Evolutionary conservation across 2,797 vertebrate genomes (phyloP), one percentile per base, ranked within the genome.

Genomic region (Darevskia nairensis): DNA sequence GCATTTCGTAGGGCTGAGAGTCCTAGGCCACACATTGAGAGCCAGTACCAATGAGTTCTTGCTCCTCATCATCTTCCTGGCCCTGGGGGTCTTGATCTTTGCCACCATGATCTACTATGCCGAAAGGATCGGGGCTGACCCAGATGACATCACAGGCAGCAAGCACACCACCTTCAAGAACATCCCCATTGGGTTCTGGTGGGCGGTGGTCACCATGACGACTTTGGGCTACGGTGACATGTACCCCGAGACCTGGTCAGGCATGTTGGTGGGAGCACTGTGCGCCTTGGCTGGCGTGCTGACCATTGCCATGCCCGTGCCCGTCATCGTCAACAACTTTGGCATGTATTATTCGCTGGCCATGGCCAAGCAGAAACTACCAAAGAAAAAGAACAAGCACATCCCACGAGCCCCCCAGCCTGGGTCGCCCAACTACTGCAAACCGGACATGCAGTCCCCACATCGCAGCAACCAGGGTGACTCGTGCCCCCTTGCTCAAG

Each of bases 401-500:
- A 97, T 97, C 29, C 97, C 97, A 3, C 91, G 96, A 10, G 94
- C 97, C 13, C 97, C 96, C 2, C 97, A 97, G 75, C 97, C 96
- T 0, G 97, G 97, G 64, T 97, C 97, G 0, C 96, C 97, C 27
- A 97, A 97, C 0, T 94, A 97, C 92, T 97, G 97, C 90, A 97
- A 96, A 92, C 97, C 96, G 0, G 97, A 85, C 83, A 96, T 95
- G 25, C 85, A 96, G 64, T 93, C 95, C 1, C 96, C 95, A 0
- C 0, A 81, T 77, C 86, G 93, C 90, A 46, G 90, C 79, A 72
- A 87, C 86, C 64, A 84, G 39, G 94, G 95, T 0, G 96, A 96
- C 82, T 93, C 96, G 85, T 98, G 98, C 90, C 98, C 98, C 2
- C 96, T 99, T 19, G 98, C 98, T 83, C 98, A 99, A 94, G 98